phyloP scores from a whole-genome alignment of 2,113 vertebrate species.

The Hypomesus transpacificus region DNA sequence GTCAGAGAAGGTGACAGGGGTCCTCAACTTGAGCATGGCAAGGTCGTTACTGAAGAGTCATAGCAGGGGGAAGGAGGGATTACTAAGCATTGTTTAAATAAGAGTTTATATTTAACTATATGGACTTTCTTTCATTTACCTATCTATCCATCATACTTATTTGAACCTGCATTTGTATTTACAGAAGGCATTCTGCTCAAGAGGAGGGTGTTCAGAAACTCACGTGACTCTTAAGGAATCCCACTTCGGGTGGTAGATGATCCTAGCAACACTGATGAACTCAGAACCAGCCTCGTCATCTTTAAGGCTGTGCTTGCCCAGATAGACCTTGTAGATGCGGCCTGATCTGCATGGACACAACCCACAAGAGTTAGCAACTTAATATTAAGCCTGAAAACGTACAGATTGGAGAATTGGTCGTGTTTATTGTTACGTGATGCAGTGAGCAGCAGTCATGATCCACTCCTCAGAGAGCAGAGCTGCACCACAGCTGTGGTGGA shows the following conservation, averaged over 20 bases:
- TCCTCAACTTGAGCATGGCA: conserved; percentile 82
- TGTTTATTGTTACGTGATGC: conserved; percentile 71
- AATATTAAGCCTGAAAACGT: background rate
- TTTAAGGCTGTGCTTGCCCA: conserved; percentile 79
- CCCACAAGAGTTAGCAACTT: background rate
- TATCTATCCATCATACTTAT: background rate
- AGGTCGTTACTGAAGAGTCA: conserved; percentile 81
- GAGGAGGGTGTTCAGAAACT: background rate
- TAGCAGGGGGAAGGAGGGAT: too few relatives aligned
- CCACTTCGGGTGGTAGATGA: conserved; percentile 75
- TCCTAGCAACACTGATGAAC: conserved; percentile 65
- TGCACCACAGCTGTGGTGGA: conserved; percentile 81
- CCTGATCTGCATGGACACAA: conserved; percentile 52
- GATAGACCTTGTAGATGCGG: conserved; percentile 70
- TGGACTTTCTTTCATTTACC: too few relatives aligned
- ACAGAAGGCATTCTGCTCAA: too few relatives aligned
- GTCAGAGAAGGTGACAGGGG: conserved; percentile 60
- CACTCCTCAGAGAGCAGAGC: conserved; percentile 74
- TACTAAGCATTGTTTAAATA: too few relatives aligned
- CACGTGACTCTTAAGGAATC: conserved; percentile 70
- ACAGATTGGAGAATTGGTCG: too few relatives aligned
- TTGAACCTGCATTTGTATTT: too few relatives aligned
- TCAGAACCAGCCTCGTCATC: conserved; percentile 65
- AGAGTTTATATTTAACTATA: too few relatives aligned
- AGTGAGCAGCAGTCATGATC: conserved; percentile 88